Evolutionary conservation across 2,888 invertebrate species (phyloP).

Genomic region (Balanococcus diminutus): DNA sequence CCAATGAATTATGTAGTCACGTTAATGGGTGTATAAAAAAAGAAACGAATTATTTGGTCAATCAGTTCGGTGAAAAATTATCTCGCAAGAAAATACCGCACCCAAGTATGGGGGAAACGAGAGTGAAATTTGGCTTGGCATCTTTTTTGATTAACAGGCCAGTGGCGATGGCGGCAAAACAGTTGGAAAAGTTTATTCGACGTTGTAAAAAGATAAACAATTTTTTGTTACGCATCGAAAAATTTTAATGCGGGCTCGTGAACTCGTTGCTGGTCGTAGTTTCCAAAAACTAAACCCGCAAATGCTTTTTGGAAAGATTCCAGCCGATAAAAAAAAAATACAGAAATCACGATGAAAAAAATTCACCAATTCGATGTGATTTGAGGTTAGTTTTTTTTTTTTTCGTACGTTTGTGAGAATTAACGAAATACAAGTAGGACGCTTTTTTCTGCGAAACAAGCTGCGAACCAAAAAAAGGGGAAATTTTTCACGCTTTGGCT

Average conservation of each 20-base stretch:
- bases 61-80: background rate
- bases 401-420: slow-evolving; percentile 1
- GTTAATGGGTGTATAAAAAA: background rate
- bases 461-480: background rate
- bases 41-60: background rate
- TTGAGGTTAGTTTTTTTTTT: background rate
- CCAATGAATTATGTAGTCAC: background rate
- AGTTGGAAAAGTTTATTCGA: background rate
- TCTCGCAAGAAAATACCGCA: background rate
- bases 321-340: slow-evolving; percentile 5
- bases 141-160: background rate
- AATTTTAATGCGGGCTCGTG: too few species aligned
- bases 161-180: background rate
- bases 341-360: background rate
- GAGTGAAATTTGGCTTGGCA: background rate
- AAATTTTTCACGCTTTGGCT: slow-evolving; percentile 20
- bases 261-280: background rate
- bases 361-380: slow-evolving; percentile 4
- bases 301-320: background rate
- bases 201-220: slow-evolving; percentile 18
- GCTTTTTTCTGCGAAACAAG: too few species aligned
- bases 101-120: background rate
- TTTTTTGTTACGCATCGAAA: slow-evolving; percentile 16
- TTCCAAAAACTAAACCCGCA: background rate
- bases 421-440: background rate